Percentiles rank a stretch among this genome's conserved stretches.
Conservation (phyloP, 1,140 invertebrate genomes). For the Pogonomyrmex californicus region DNA sequence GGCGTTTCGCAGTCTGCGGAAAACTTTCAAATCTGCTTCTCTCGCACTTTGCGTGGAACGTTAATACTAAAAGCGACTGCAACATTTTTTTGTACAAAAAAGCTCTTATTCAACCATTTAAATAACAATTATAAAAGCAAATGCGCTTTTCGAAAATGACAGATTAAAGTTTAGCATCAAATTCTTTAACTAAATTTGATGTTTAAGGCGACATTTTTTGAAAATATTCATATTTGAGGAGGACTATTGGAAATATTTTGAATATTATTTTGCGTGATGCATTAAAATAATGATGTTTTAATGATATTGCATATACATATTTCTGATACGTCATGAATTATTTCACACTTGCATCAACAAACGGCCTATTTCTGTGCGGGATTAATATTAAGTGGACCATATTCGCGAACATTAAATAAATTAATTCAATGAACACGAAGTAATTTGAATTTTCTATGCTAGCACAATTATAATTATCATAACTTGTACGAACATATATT, state of each 20-base stretch:
- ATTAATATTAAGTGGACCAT: constrained; percentile 1
- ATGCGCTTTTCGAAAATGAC: neutral
- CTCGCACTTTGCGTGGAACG: constrained; percentile 17
- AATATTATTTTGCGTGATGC: neutral
- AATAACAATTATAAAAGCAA: neutral
- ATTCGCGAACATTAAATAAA: constrained; percentile 8
- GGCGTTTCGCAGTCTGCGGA: constrained; percentile 14
- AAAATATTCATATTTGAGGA: neutral
- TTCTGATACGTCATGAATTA: constrained; percentile 21
- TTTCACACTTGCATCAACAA: constrained; percentile 5
- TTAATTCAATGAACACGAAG: neutral
- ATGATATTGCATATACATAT: neutral
- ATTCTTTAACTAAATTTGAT: neutral
- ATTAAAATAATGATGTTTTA: neutral
- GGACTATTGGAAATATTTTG: neutral
- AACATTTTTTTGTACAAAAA: constrained; percentile 9
- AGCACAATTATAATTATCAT: constrained; percentile 29
- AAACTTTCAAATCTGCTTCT: constrained; percentile 14
- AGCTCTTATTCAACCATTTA: neutral
- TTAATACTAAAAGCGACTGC: neutral
- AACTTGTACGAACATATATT: neutral
- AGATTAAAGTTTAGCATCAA: neutral
- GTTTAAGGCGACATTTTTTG: neutral
- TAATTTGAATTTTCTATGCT: neutral
- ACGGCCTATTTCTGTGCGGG: neutral